A percentile compares a stretch with the other conserved stretches of the same genome.
Evolutionary conservation across 2,113 vertebrate genomes (phyloP).

Genomic region (Heptranchias perlo): DNA sequence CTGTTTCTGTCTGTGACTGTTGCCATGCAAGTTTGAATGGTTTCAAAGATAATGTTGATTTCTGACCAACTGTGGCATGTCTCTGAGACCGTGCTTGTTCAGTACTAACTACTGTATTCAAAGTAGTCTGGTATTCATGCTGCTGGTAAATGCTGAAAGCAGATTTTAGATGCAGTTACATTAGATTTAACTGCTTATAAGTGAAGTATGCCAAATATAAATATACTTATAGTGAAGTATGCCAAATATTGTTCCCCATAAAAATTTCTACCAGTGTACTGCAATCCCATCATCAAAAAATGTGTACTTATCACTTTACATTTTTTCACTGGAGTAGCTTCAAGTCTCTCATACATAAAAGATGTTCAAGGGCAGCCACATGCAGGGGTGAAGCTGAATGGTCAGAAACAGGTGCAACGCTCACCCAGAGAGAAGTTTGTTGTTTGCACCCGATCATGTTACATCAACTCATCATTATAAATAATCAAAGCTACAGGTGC

Average conservation of each 20-base stretch:
- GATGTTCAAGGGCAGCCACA: background rate
- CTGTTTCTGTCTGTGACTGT: slow-evolving; percentile 22
- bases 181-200: background rate
- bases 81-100: background rate
- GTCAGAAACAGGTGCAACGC: background rate
- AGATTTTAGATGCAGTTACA: background rate
- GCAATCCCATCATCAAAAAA: too few relatives aligned
- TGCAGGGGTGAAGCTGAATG: background rate
- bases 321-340: background rate
- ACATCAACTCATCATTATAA: background rate
- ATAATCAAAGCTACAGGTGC: background rate
- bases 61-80: background rate
- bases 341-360: background rate
- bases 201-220: background rate
- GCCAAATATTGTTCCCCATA: background rate
- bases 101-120: background rate
- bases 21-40: background rate
- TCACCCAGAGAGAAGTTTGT: background rate
- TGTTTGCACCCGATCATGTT: background rate
- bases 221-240: background rate
- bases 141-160: slow-evolving; percentile 9
- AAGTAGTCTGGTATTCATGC: background rate
- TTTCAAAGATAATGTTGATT: slow-evolving; percentile 17
- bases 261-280: background rate
- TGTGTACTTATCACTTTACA: background rate